Evolutionary conservation across 2,113 vertebrate genomes (phyloP), one percentile per base, ranked within the genome.

Genomic region (Machaerirhynchus nigripectus): DNA sequence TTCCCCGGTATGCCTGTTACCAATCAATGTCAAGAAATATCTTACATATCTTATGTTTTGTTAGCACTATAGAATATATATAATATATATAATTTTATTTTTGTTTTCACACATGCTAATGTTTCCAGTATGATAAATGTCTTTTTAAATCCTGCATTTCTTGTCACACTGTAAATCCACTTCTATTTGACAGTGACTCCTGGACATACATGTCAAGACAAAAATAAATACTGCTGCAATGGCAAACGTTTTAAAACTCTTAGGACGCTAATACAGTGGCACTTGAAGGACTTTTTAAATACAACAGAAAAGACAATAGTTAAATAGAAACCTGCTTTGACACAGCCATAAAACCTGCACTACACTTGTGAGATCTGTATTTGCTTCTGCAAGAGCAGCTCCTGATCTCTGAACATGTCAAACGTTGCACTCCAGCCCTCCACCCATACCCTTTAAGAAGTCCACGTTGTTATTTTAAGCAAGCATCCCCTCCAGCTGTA

Each of bases 171-270:
- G 84, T 47, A 84, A 82, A 91, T 77, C 67, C 91, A 84, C 44
- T 81, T 90, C 95, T 87, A 74, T 77, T 94, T 89, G 77, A 96
- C 90, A 93, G 73, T 22, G 53, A 95, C 65, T 93, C 65, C 90
- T 64, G 73, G 79, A 96, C 92, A 73, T 47, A 88, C 39, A 84
- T 11, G 30, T 93, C 88, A 92, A 93, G 77, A 95, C 90, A 95
- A 94, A 97, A 91, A 93, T 89, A 95, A 97, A 96, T 93, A 97
- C 90, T 89, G 87, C 67, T 93, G 86, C 33, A 13, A 92, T 89
- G 76, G 89, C 75, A 93, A 96, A 96, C 28, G 4, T 74, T 91
- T 96, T 49, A 57, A 65, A 93, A 87, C 69, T 95, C 85, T 83
- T 59, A 73, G 47, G 78, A 97, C 70, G 42, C 44, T 35, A 86